Conservation (phyloP, 2,888 invertebrate genomes). For the Tetramorium bicarinatum region DNA sequence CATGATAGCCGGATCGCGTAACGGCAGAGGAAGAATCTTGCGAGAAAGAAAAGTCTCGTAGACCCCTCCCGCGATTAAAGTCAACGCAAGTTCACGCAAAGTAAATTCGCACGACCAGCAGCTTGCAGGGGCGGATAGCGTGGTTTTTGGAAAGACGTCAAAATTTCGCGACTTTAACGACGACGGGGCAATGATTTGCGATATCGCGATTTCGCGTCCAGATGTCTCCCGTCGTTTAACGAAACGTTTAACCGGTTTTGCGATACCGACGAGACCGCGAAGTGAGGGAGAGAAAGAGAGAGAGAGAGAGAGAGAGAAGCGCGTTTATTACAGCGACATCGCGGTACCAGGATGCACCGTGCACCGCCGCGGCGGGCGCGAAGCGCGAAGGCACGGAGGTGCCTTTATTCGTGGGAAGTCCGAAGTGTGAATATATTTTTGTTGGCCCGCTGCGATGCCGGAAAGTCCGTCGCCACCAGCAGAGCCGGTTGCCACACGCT, state of each 20-base stretch:
- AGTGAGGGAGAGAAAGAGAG: not conserved
- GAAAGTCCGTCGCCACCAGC: constrained; percentile 78
- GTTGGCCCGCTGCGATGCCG: constrained; percentile 81
- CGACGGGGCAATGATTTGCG: constrained; percentile 18
- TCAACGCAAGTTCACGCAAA: not conserved
- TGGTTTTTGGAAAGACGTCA: not conserved
- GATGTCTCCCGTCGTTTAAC: constrained; percentile 47
- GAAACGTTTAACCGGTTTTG: constrained; percentile 10
- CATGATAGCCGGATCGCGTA: not conserved
- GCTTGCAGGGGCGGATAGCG: not conserved
- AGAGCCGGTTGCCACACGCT: constrained; percentile 78
- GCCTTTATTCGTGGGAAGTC: constrained; percentile 68
- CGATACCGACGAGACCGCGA: constrained; percentile 21
- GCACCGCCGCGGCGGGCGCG: not conserved
- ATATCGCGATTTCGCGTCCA: constrained; percentile 15
- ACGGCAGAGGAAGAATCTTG: not conserved
- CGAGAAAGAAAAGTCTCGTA: not conserved
- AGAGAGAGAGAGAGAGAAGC: not conserved
- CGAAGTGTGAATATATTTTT: constrained; percentile 82
- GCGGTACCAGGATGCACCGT: not conserved
- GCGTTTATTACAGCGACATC: constrained; percentile 11
- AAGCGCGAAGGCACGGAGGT: constrained; percentile 57
- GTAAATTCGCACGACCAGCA: not conserved
- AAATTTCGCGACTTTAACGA: constrained; percentile 25
- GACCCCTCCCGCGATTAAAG: not conserved